Base-by-base conservation (phyloP, 35 echinoderm and acorn worm species). In the Lytechinus pictus region DNA sequence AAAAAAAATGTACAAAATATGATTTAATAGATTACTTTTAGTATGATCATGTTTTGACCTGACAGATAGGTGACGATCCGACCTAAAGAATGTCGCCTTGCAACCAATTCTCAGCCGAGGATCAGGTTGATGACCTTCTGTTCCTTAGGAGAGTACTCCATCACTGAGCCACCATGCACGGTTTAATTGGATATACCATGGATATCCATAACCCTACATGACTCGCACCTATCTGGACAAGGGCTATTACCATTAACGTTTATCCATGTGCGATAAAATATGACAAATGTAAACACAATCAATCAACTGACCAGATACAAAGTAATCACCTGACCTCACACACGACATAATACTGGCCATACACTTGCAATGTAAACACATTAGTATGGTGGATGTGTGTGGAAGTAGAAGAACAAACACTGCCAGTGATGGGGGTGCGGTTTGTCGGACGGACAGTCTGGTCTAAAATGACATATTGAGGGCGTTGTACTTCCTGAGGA, bases 401-500 rank as follows among this genome's bases (percentile, higher is more conserved):
- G 24, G 61, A 71, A 19, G 19, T 16, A 8, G 66, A 79, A 79
- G 66, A 79, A 24, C 16, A 79, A 79, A 79, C 4, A 7, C 19
- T 5, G 66, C 19, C 19, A 79, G 66, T 7, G 66, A 27, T 79
- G 66, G 19, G 66, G 19, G 2, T 24, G 16, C 0, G 66, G 2
- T 24, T 14, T 7, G 4, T 79, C 14, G 66, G 66, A 79, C 4
- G 66, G 66, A 79, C n/a, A n/a, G n/a, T n/a, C 66, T 79, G 19
- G 66, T 16, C 27, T 90, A 87, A 52, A 92, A 87, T 52, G 95
- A 97, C n/a, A 94, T 96, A 89, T 97, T 97, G 57, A 97, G 94
- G 87, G 96, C 96, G 72, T 97, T 96, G 97, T 97, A 96, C 33
- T 95, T 97, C 27, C 97, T 28, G 8, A 97, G 94, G 6, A 96